phyloP scores from a whole-genome alignment of 2,797 vertebrate species.

The Schizopygopsis pylzovi region DNA sequence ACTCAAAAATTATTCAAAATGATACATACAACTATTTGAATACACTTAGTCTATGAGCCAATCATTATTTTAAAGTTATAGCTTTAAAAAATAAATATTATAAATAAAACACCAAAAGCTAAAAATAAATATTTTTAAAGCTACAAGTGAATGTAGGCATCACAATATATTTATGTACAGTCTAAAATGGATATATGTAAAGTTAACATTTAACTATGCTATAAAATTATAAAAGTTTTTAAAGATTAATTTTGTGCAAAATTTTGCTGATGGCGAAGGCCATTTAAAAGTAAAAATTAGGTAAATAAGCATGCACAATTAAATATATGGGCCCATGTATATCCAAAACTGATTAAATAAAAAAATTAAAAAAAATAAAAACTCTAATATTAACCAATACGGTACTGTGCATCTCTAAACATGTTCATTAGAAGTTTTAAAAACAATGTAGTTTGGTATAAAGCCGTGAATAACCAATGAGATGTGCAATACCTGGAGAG shows the following conservation, averaged over 20 bases:
- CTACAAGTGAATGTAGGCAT: not conserved
- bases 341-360: not conserved
- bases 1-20: not conserved
- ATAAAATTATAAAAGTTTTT: not conserved
- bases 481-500: not conserved
- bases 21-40: not conserved
- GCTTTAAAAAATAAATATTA: not conserved
- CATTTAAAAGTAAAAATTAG: not conserved
- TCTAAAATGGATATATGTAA: not conserved
- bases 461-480: not conserved
- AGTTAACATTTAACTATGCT: not conserved
- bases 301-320: not conserved
- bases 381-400: not conserved
- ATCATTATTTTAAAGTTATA: not conserved
- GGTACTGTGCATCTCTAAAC: not conserved
- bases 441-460: not conserved
- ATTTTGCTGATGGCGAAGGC: not conserved
- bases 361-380: not conserved
- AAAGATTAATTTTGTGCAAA: not conserved
- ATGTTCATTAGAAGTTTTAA: not conserved
- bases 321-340: not conserved
- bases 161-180: not conserved
- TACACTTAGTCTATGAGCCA: not conserved
- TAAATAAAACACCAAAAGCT: not conserved
- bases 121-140: not conserved